Evolutionary conservation across 1,140 invertebrate species (phyloP).

Genomic region (Cherax destructor): DNA sequence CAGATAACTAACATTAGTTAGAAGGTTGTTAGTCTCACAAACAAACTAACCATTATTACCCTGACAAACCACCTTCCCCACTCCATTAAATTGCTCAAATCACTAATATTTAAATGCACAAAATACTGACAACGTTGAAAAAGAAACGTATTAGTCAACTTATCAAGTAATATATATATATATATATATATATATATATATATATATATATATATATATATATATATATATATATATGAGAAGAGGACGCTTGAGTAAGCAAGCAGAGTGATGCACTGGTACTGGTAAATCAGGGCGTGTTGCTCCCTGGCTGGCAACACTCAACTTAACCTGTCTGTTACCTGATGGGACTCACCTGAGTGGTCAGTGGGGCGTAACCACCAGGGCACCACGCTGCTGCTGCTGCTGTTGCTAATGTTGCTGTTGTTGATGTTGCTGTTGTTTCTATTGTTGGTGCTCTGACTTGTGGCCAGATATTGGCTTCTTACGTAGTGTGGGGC

Average conservation of each 20-base stretch:
- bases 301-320: constrained; percentile 9
- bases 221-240: background rate
- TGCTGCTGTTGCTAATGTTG: too few species aligned
- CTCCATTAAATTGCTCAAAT: background rate
- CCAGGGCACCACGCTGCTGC: too few species aligned
- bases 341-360: background rate
- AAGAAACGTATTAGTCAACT: background rate
- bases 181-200: background rate
- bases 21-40: too few species aligned
- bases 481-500: too few species aligned
- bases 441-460: too few species aligned
- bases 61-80: too few species aligned
- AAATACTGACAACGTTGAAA: background rate
- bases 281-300: background rate
- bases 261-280: background rate
- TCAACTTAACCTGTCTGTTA: background rate
- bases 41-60: too few species aligned
- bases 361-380: too few species aligned
- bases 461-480: too few species aligned
- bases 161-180: background rate
- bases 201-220: too few species aligned
- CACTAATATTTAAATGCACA: background rate
- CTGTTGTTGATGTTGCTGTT: too few species aligned
- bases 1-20: too few species aligned
- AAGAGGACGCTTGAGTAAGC: background rate